phyloP scores from a whole-genome alignment of 2,113 vertebrate genomes.

The Sitta europaea region DNA sequence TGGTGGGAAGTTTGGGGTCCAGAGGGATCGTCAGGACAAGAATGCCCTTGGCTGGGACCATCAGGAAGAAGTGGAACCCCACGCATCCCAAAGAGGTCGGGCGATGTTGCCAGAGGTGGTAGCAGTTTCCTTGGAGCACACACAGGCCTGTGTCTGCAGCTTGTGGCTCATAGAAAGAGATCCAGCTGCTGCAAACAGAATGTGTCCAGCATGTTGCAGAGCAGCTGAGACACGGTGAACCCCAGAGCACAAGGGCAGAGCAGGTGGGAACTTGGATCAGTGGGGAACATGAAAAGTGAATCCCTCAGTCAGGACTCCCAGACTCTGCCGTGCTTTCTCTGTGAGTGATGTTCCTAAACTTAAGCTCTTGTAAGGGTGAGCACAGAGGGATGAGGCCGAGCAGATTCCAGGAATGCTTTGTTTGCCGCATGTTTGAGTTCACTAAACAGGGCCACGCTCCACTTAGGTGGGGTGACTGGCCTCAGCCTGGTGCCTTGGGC shows the following conservation, averaged over 20 bases:
- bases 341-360: neutral
- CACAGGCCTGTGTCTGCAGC: neutral
- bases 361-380: neutral
- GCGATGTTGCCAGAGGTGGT: neutral
- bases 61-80: constrained; percentile 59
- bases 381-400: neutral
- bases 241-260: neutral
- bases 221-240: neutral
- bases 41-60: constrained; percentile 70
- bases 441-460: neutral
- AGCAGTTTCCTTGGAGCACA: neutral
- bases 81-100: constrained; percentile 69
- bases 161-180: neutral
- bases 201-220: neutral
- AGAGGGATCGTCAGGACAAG: constrained; percentile 84
- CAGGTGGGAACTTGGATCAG: neutral
- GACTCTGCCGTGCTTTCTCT: neutral
- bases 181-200: neutral
- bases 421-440: neutral
- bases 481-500: neutral
- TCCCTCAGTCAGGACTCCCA: neutral
- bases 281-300: neutral
- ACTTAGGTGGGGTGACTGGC: neutral
- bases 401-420: neutral
- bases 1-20: constrained; percentile 79